Evolutionary conservation across 1,140 invertebrate genomes (phyloP).

Genomic region (Solenopsis invicta): DNA sequence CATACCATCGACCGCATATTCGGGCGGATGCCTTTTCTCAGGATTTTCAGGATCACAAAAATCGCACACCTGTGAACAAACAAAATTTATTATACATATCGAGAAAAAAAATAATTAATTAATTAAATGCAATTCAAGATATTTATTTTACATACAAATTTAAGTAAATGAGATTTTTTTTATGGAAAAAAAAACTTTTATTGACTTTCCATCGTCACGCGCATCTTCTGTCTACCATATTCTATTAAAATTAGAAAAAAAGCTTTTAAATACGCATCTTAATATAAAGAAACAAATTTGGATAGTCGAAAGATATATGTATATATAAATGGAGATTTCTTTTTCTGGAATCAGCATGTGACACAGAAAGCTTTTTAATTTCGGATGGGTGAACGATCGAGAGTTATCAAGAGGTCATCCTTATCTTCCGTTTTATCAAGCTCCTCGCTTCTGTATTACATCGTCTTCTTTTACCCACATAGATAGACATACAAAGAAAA

Average conservation of each 20-base stretch:
- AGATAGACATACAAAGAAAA: conserved; percentile 35
- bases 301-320: neutral
- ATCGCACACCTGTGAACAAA: conserved; percentile 95
- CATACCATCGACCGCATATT: conserved; percentile 97
- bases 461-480: conserved; percentile 59
- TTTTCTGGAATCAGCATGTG: conserved; percentile 66
- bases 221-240: neutral
- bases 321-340: neutral
- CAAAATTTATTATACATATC: neutral
- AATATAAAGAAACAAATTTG: neutral
- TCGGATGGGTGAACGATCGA: conserved; percentile 58
- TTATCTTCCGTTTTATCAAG: conserved; percentile 72
- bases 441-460: conserved; percentile 64
- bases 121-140: neutral
- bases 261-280: neutral
- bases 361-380: conserved; percentile 59
- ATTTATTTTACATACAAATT: neutral
- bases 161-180: neutral
- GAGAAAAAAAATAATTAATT: neutral
- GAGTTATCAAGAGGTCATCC: conserved; percentile 77
- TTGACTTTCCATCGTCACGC: neutral
- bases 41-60: conserved; percentile 93
- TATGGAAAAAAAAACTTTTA: neutral
- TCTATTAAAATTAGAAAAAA: neutral
- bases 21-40: conserved; percentile 94